These are phyloP conservation scores for Lepidochitona cinerea DNA, from an alignment of 2,888 invertebrate species.

Conservation along the genomic window DNA sequence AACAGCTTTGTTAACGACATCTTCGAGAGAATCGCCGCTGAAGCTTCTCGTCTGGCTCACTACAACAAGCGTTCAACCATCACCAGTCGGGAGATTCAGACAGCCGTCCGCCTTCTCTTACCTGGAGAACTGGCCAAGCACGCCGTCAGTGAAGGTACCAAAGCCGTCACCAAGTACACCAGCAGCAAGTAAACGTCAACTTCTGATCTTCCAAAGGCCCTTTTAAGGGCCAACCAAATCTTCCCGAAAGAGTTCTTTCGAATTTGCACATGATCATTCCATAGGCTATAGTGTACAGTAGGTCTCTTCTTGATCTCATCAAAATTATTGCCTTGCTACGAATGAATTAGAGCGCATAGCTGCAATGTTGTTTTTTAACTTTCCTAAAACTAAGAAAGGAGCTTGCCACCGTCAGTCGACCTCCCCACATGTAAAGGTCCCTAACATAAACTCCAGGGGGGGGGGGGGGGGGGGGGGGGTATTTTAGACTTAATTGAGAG, in stretches of 20 bases:
- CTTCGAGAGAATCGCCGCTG: conserved; percentile 62
- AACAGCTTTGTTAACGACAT: conserved; percentile 61
- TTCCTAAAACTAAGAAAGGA: no score
- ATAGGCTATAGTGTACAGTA: no score
- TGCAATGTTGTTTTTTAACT: no score
- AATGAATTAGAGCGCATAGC: no score
- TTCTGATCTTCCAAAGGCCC: neutral
- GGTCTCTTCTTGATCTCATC: no score
- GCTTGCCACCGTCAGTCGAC: no score
- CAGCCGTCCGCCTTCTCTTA: neutral
- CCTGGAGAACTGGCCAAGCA: neutral
- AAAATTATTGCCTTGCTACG: no score
- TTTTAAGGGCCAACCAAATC: neutral
- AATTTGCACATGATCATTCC: no score
- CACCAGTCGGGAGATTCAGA: neutral
- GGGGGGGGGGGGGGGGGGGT: no score
- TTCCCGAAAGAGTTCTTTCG: neutral
- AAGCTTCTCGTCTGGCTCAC: conserved; percentile 54
- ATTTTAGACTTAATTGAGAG: no score
- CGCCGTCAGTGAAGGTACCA: neutral
- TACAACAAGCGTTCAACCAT: conserved; percentile 49
- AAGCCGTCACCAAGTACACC: conserved; percentile 51
- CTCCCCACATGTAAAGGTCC: no score
- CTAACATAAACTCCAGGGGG: no score
- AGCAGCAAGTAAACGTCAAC: conserved; percentile 41